Evolutionary conservation across 1,140 invertebrate species (phyloP), one percentile per base, ranked within the genome.

Genomic region (Chironomus striatipennis): DNA sequence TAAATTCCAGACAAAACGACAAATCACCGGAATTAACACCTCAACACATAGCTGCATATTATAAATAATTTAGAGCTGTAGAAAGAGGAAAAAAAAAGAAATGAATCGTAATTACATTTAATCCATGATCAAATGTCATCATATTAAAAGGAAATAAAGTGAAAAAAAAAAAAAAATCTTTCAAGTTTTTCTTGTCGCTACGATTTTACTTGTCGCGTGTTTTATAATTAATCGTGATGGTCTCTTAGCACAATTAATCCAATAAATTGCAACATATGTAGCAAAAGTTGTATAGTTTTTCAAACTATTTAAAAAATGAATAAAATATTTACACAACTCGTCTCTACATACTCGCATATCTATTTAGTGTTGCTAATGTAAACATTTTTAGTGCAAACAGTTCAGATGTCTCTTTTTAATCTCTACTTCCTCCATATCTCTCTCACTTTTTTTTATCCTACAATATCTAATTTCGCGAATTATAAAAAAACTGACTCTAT

Each of bases 201-300:
- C 20, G 17, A 20, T 70, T 34, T 34, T 34, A 34, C 65, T 18
- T 21, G 65, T 70, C 65, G 65, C 65, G 65, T 70, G 65, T 70
- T 70, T 70, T 70, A 70, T 70, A 70, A 70, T 70, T 70, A 70
- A 70, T 70, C 65, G 65, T 70, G 65, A 70, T 70, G 65, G 65
- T 70, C 65, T 70, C 65, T 70, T 70, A 70, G 65, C 65, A 70
- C 65, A 70, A 70, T 70, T 70, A 70, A 70, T 70, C 65, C 65
- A 70, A 70, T 70, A 70, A 70, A 70, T 70, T 70, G 65, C 18
- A 70, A 70, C 65, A 70, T 70, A 70, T 70, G 65, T 70, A 70
- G 65, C 65, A 57, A 57, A 57, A 57, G 47, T 20, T 70, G 65
- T 21, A 18, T n/a, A 18, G 17, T 18, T n/a, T 20, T 6, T 70